These are phyloP conservation scores for Athalia cordata DNA, from an alignment of 2,888 invertebrate species.

Conservation along the genomic window DNA sequence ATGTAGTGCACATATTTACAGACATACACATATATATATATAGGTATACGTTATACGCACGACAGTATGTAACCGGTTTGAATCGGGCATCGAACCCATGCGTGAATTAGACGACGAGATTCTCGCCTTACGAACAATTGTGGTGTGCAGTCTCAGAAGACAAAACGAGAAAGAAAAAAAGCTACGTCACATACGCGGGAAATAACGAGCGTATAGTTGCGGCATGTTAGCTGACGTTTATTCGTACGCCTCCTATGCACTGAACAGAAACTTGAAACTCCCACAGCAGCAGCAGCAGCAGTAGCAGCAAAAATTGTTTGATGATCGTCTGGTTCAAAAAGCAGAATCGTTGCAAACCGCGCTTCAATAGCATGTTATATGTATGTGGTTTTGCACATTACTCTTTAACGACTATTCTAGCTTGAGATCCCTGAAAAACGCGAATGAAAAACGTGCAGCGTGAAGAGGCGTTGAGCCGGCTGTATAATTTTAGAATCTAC, in stretches of 20 bases:
- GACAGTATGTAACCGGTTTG: constrained; percentile 22
- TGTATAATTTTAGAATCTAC: too few relatives aligned
- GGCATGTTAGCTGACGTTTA: constrained; percentile 19
- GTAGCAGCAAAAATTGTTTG: background rate
- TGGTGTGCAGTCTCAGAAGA: too few relatives aligned
- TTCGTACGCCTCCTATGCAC: constrained; percentile 25
- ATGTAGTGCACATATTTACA: background rate
- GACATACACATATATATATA: background rate
- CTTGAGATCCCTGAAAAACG: too few relatives aligned
- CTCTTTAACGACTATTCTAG: too few relatives aligned
- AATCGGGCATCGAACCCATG: constrained; percentile 40
- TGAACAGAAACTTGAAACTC: constrained; percentile 21
- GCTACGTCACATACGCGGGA: constrained; percentile 1
- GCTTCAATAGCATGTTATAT: too few relatives aligned
- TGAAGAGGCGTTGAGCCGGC: too few relatives aligned
- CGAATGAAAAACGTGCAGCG: too few relatives aligned
- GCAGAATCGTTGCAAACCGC: too few relatives aligned
- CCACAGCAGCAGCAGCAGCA: background rate
- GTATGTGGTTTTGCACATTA: too few relatives aligned
- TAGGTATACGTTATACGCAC: background rate
- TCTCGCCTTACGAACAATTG: constrained; percentile 23
- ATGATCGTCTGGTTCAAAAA: background rate
- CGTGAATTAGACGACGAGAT: constrained; percentile 35
- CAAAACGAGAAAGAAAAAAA: constrained; percentile 3
- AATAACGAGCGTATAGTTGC: constrained; percentile 32